phyloP scores from a whole-genome alignment of 1,140 invertebrate genomes.

The Thaumatotibia leucotreta region DNA sequence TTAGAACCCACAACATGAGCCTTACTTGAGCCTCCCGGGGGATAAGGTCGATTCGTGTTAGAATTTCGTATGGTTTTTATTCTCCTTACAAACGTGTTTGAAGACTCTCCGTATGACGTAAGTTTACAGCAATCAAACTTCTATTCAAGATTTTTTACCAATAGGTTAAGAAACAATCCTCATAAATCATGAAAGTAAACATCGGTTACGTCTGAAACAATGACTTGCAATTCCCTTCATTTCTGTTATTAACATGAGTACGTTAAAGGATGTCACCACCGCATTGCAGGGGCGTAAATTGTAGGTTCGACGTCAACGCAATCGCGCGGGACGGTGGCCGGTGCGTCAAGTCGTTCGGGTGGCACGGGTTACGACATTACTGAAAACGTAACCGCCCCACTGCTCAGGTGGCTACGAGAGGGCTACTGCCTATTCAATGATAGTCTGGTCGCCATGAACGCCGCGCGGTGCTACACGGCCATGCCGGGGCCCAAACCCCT shows the following conservation, averaged over 20 bases:
- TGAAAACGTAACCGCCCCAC: slow-evolving; percentile 66
- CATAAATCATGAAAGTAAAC: slow-evolving; percentile 16
- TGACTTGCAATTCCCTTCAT: slow-evolving; percentile 35
- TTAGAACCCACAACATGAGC: too few relatives aligned
- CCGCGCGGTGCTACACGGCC: slow-evolving; percentile 79
- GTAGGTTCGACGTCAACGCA: slow-evolving; percentile 22
- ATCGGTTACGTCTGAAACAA: too few relatives aligned
- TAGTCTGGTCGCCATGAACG: slow-evolving; percentile 50
- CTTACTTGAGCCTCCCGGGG: too few relatives aligned
- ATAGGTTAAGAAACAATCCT: too few relatives aligned
- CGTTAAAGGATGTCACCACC: slow-evolving; percentile 37
- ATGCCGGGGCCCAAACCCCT: slow-evolving; percentile 87
- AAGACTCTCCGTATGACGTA: too few relatives aligned
- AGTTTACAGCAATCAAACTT: too few relatives aligned
- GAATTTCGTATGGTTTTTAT: too few relatives aligned
- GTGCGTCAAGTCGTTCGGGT: slow-evolving; percentile 37
- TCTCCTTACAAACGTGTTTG: too few relatives aligned
- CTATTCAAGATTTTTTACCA: too few relatives aligned
- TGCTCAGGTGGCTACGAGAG: slow-evolving; percentile 39
- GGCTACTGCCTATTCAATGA: slow-evolving; percentile 42
- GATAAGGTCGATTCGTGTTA: too few relatives aligned
- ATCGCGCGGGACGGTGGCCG: slow-evolving; percentile 16
- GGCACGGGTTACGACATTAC: slow-evolving; percentile 49
- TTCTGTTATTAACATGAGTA: slow-evolving; percentile 37
- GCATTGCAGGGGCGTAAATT: slow-evolving; percentile 14